A percentile compares a stretch with the other conserved stretches of the same genome.
These are phyloP conservation scores for Rattus rattus DNA, from an alignment of 2,113 vertebrate species.

Conservation along the genomic window DNA sequence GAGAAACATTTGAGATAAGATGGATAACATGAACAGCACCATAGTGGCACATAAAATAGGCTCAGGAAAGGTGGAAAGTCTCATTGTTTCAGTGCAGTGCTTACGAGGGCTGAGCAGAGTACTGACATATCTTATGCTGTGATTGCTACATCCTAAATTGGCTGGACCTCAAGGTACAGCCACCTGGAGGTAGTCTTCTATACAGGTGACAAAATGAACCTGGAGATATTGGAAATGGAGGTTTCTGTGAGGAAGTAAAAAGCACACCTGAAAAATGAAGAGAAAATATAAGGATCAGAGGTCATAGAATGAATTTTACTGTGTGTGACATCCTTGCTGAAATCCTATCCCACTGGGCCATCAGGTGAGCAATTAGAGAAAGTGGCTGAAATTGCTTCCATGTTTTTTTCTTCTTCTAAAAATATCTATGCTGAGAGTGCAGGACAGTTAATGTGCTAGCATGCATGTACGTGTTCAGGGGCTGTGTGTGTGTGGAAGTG, in stretches of 20 bases:
- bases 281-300: slow-evolving; percentile 8
- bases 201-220: background rate
- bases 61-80: background rate
- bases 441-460: background rate
- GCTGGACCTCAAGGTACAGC: background rate
- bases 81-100: background rate
- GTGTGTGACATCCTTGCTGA: slow-evolving; percentile 54
- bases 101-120: background rate
- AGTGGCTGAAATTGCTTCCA: slow-evolving; percentile 78
- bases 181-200: background rate
- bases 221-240: background rate
- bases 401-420: slow-evolving; percentile 44
- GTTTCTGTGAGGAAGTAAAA: background rate
- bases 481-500: background rate
- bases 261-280: background rate
- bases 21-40: background rate
- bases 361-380: slow-evolving; percentile 70
- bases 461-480: background rate
- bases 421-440: background rate
- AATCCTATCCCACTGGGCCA: slow-evolving; percentile 58
- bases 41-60: background rate
- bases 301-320: slow-evolving; percentile 16
- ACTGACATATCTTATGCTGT: background rate
- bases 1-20: background rate
- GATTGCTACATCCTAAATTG: too few relatives aligned